A percentile compares a stretch with the other conserved stretches of the same genome.
Evolutionary conservation across 2,888 invertebrate genomes (phyloP).

Genomic region (Cactoblastis cactorum): DNA sequence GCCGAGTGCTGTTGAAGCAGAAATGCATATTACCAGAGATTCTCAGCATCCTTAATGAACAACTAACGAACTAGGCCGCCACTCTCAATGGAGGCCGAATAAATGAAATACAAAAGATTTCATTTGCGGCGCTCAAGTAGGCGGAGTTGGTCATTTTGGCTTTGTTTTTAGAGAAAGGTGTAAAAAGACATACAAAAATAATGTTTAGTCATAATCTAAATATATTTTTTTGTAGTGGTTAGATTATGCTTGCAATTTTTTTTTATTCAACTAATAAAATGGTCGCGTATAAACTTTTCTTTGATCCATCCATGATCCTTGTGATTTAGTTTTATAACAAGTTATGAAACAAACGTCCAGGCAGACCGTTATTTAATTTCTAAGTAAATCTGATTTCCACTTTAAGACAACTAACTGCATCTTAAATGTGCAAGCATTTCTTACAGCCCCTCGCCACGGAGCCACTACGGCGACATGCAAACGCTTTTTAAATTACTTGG

Average conservation of each 20-base stretch:
- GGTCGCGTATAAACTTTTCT: no score
- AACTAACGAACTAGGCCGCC: conserved; percentile 43
- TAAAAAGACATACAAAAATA: no score
- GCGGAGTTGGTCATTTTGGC: no score
- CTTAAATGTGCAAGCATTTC: not conserved
- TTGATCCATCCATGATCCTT: no score
- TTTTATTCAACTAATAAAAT: no score
- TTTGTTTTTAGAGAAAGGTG: no score
- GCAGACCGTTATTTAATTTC: no score
- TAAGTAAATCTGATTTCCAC: not conserved
- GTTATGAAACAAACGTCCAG: no score
- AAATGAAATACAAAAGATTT: conserved; percentile 18
- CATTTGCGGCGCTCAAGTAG: not conserved
- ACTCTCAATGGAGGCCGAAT: conserved; percentile 26
- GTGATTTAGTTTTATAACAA: no score
- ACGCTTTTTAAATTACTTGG: not conserved
- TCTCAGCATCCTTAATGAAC: conserved; percentile 44
- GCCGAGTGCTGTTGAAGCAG: conserved; percentile 15
- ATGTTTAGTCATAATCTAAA: no score
- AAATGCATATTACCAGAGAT: conserved; percentile 34
- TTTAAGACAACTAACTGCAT: not conserved
- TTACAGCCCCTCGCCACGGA: not conserved
- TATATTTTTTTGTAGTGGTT: no score
- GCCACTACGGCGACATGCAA: not conserved
- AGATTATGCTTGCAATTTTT: no score